Percentiles rank a stretch among this genome's conserved stretches.
phyloP scores from a whole-genome alignment of 2,797 vertebrate species.

The Gymnodraco acuticeps region DNA sequence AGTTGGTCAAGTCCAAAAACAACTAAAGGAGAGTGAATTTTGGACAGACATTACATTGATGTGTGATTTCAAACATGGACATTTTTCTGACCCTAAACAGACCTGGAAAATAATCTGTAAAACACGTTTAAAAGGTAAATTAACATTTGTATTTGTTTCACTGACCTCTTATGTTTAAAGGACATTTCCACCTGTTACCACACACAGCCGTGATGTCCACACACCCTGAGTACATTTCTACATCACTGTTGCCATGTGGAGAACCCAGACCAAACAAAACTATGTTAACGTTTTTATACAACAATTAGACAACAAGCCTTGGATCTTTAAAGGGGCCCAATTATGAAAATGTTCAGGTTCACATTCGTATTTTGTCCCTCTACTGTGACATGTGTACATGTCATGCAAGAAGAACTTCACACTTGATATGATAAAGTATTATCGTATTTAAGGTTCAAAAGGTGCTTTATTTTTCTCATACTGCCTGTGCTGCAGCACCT shows the following conservation, averaged over 20 bases:
- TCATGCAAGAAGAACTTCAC: no score
- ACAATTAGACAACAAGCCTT: not conserved
- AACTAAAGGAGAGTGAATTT: constrained; percentile 8
- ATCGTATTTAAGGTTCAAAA: no score
- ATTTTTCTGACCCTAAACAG: not conserved
- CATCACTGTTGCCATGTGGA: not conserved
- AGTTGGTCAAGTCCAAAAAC: constrained; percentile 5
- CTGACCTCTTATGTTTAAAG: not conserved
- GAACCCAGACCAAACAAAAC: not conserved
- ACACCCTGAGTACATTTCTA: not conserved
- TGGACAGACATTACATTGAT: not conserved
- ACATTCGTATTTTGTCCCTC: no score
- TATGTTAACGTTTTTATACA: not conserved
- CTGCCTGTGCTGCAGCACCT: no score
- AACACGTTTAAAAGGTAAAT: not conserved
- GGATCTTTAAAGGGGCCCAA: not conserved
- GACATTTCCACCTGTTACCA: not conserved
- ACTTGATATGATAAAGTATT: no score
- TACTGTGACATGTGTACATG: no score
- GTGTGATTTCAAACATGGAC: not conserved
- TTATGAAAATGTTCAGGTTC: no score
- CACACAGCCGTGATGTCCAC: not conserved
- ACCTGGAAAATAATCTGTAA: not conserved
- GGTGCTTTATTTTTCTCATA: no score
- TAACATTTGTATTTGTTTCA: not conserved